Percentiles rank a stretch among this genome's conserved stretches.
Conservation (phyloP, 2,113 vertebrate species). For the Lethenteron camtschaticum region DNA sequence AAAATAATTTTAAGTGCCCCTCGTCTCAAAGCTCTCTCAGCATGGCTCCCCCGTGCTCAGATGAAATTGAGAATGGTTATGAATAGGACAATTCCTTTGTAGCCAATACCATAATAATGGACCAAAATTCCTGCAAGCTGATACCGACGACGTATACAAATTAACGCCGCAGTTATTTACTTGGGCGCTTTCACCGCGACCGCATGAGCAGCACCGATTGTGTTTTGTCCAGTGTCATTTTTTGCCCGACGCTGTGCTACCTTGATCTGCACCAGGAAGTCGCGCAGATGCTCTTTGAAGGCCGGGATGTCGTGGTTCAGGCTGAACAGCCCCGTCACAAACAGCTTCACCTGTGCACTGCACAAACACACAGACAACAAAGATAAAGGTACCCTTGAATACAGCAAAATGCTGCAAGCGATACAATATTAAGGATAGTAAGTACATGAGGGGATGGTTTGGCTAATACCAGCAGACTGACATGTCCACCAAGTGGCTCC, state of each 20-base stretch:
- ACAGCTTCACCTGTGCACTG: slow-evolving; percentile 96
- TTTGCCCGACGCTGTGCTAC: slow-evolving; percentile 16
- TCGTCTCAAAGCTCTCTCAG: background rate
- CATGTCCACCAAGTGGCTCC: too few relatives aligned
- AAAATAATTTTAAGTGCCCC: background rate
- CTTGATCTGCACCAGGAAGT: slow-evolving; percentile 98
- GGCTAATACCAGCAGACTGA: too few relatives aligned
- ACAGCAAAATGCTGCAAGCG: background rate
- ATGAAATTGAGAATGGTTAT: too few relatives aligned
- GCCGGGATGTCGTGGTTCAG: slow-evolving; percentile 98
- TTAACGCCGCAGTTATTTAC: background rate
- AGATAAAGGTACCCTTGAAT: too few relatives aligned
- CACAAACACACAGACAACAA: too few relatives aligned
- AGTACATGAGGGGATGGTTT: too few relatives aligned
- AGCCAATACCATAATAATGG: background rate
- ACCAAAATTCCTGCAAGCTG: background rate
- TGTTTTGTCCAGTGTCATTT: slow-evolving; percentile 8
- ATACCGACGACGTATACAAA: background rate
- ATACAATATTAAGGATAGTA: background rate
- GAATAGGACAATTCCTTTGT: background rate
- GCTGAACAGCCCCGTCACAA: slow-evolving; percentile 95
- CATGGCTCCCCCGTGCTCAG: too few relatives aligned
- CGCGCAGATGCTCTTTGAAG: slow-evolving; percentile 90
- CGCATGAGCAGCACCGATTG: background rate
- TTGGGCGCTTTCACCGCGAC: background rate